Evolutionary conservation across 1,140 invertebrate genomes (phyloP).

Genomic region (Oncopeltus fasciatus): DNA sequence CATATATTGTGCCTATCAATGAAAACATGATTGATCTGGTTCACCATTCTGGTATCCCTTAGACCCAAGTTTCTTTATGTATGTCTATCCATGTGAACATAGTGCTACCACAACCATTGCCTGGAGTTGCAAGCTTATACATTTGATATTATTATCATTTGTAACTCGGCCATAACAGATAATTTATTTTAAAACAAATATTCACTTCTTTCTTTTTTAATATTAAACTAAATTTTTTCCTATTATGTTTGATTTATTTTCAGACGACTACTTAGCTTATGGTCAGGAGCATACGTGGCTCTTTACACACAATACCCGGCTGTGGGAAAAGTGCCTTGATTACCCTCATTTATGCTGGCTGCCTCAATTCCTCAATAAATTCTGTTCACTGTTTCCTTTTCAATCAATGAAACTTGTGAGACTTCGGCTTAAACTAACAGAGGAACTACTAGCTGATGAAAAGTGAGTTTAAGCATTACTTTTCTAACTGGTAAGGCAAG

Average conservation of each 20-base stretch:
- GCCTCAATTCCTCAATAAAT: conserved; percentile 53
- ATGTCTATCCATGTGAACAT: too few relatives aligned
- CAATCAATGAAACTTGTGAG: conserved; percentile 76
- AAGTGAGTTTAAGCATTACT: conserved; percentile 42
- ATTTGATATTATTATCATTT: too few relatives aligned
- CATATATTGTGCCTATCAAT: too few relatives aligned
- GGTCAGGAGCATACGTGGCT: conserved; percentile 61
- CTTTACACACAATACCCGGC: conserved; percentile 64
- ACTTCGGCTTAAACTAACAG: conserved; percentile 52
- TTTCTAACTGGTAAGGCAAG: too few relatives aligned
- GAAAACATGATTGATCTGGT: too few relatives aligned
- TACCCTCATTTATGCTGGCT: conserved; percentile 59
- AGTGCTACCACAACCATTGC: too few relatives aligned
- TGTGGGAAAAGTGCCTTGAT: conserved; percentile 64
- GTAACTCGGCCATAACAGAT: background rate
- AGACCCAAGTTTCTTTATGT: too few relatives aligned
- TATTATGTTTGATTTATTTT: conserved; percentile 21
- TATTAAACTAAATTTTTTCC: background rate
- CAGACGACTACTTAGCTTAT: conserved; percentile 57
- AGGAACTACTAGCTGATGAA: conserved; percentile 53
- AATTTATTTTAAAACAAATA: background rate
- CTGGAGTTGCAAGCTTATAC: too few relatives aligned
- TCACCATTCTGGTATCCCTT: too few relatives aligned
- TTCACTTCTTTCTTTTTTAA: background rate
- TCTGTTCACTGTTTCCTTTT: conserved; percentile 72